Evolutionary conservation across 2,113 vertebrate genomes (phyloP).

Genomic region (Dunckerocampus dactyliophorus): DNA sequence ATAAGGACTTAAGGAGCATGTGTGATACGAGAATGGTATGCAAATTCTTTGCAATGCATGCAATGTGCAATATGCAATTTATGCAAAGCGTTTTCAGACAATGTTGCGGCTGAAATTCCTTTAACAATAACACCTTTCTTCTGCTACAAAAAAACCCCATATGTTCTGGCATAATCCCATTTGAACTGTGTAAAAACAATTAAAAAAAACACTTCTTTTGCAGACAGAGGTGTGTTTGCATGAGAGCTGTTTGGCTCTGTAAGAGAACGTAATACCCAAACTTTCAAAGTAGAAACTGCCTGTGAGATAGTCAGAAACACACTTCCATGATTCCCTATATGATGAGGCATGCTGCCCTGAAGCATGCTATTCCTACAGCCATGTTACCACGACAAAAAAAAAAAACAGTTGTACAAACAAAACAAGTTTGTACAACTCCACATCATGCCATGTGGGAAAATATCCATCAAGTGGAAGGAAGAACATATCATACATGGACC

Average conservation of each 20-base stretch:
- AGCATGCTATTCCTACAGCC: not conserved
- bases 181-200: not conserved
- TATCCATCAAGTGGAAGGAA: not conserved
- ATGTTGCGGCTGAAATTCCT: too few species aligned
- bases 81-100: too few species aligned
- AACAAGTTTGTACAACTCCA: not conserved
- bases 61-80: too few species aligned
- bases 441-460: not conserved
- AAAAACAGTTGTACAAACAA: too few species aligned
- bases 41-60: too few species aligned
- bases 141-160: not conserved
- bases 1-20: too few species aligned
- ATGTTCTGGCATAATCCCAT: constrained; percentile 3
- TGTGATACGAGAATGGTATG: too few species aligned
- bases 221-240: not conserved
- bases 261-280: not conserved
- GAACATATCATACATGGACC: not conserved
- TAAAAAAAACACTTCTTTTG: not conserved
- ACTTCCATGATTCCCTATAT: not conserved
- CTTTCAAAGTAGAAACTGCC: not conserved
- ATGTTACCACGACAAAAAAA: not conserved
- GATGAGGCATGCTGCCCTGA: not conserved
- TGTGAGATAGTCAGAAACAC: not conserved
- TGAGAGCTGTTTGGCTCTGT: not conserved
- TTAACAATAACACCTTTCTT: constrained; percentile 5